Conservation (phyloP, 2,797 vertebrate genomes). For the Allobates femoralis region DNA sequence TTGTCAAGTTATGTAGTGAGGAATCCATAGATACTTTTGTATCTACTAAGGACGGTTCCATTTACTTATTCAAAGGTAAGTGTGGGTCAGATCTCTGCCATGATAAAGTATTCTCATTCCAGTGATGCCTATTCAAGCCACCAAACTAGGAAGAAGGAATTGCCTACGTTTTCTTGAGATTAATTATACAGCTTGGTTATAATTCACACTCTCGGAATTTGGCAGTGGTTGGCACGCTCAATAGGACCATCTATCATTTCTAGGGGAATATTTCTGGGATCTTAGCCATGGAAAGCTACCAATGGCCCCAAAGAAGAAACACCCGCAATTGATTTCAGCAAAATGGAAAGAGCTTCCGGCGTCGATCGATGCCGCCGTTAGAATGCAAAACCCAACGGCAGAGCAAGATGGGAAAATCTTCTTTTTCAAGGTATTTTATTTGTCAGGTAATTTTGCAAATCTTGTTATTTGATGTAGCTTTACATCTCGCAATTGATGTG, state of each 20-base stretch:
- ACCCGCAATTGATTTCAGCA: constrained; percentile 48
- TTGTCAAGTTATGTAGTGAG: constrained; percentile 44
- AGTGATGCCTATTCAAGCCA: no score
- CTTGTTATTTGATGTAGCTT: neutral
- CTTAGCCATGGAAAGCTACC: constrained; percentile 50
- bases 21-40: constrained; percentile 55
- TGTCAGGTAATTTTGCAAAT: neutral
- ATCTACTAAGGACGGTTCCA: constrained; percentile 39
- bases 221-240: neutral
- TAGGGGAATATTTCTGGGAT: constrained; percentile 61
- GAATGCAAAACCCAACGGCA: constrained; percentile 54
- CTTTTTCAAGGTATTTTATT: constrained; percentile 52
- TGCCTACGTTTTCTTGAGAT: no score
- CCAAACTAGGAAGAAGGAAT: no score
- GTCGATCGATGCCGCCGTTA: constrained; percentile 47
- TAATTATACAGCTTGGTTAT: no score
- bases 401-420: constrained; percentile 55
- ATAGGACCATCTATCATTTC: neutral
- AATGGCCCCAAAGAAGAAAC: constrained; percentile 47
- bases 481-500: neutral
- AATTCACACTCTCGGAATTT: neutral
- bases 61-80: constrained; percentile 58
- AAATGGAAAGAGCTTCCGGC: constrained; percentile 55
- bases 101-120: neutral
- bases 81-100: neutral